phyloP scores from a whole-genome alignment of 2,888 invertebrate species.

The Mesorhabditis sp. region DNA sequence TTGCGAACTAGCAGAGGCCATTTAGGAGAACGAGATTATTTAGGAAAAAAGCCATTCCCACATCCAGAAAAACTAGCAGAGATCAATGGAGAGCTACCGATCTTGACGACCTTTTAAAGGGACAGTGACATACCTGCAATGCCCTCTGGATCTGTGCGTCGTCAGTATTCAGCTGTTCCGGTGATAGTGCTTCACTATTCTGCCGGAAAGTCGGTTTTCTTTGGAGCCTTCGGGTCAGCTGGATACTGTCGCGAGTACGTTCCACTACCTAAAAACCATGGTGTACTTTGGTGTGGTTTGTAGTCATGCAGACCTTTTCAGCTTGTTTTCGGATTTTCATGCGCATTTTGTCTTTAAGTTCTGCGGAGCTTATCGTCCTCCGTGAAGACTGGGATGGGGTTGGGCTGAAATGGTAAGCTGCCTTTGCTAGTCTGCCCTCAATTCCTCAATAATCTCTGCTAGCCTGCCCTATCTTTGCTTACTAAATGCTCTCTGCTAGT shows the following conservation, averaged over 20 bases:
- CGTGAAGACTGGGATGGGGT: slow-evolving; percentile 16
- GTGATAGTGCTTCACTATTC: background rate
- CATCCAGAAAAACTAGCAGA: too few relatives aligned
- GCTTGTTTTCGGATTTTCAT: slow-evolving; percentile 21
- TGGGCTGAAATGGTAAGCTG: background rate
- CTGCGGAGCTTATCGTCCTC: slow-evolving; percentile 16
- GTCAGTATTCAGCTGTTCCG: background rate
- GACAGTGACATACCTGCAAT: background rate
- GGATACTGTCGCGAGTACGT: background rate
- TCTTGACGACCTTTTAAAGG: too few relatives aligned
- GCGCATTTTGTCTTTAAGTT: slow-evolving; percentile 19
- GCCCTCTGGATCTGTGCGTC: background rate
- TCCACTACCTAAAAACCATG: background rate
- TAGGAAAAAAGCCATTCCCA: too few relatives aligned
- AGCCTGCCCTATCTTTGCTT: background rate
- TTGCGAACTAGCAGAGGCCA: too few relatives aligned
- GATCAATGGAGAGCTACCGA: too few relatives aligned
- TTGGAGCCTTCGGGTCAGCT: background rate
- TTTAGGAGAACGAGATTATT: too few relatives aligned
- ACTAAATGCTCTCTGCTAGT: background rate
- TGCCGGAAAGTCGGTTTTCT: background rate
- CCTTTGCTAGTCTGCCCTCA: background rate
- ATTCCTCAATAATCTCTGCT: background rate
- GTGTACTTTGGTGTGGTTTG: background rate
- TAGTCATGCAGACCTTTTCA: background rate